Evolutionary conservation across 2,113 vertebrate genomes (phyloP).

Genomic region (Zapus hudsonius): DNA sequence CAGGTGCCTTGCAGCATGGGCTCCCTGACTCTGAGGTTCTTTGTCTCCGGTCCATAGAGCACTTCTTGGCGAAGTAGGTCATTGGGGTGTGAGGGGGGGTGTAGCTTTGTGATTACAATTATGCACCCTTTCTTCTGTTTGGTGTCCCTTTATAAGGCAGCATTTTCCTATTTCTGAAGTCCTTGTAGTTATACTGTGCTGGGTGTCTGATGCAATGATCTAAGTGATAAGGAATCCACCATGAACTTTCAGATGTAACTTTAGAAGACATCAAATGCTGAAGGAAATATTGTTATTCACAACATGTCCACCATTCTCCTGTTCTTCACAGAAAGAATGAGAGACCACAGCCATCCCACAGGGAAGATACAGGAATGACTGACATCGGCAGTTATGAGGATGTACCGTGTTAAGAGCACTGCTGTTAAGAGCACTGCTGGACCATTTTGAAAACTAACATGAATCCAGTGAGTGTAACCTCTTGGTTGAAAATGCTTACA

Average conservation of each 20-base stretch:
- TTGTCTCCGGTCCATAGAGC: background rate
- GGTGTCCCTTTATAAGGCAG: no score
- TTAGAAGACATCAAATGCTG: background rate
- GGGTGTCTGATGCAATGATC: rapidly evolving
- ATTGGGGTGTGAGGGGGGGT: rapidly evolving
- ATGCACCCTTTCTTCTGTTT: rapidly evolving
- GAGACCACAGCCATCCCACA: background rate
- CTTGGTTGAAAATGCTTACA: background rate
- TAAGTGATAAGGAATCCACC: no score
- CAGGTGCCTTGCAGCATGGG: no score
- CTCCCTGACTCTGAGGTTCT: no score
- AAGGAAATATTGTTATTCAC: background rate
- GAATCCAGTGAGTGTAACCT: background rate
- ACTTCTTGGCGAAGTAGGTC: background rate
- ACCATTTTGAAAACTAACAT: background rate
- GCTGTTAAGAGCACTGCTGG: no score
- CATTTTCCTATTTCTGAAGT: no score
- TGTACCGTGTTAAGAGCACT: rapidly evolving
- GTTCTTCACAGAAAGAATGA: background rate
- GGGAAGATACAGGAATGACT: background rate
- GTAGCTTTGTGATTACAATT: background rate
- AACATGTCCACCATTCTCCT: background rate
- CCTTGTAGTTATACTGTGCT: rapidly evolving
- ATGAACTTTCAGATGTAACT: no score
- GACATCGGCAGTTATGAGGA: rapidly evolving